Evolutionary conservation across 2,113 vertebrate genomes (phyloP), one percentile per base, ranked within the genome.

Genomic region (Choloepus hoffmanni): DNA sequence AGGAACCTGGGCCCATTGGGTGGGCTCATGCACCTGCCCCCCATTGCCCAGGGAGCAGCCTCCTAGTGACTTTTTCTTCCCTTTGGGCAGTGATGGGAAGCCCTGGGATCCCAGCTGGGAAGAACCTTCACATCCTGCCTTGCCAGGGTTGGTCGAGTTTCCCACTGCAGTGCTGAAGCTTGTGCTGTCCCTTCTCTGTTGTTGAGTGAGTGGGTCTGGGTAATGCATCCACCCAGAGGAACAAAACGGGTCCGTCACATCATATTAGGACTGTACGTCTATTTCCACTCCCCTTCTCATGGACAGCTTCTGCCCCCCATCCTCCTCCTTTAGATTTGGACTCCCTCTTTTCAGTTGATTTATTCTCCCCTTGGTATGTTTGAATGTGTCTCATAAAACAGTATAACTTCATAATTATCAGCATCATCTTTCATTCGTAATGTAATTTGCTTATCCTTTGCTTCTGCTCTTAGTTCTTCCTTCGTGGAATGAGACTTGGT

Each of bases 391-490:
- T 23, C 1, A 0, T 43, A 50, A 91, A 79, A 76, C 33, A 23
- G 16, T 15, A 16, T 19, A 30, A 40, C 33, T 94, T 94, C 15
- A 15, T 36, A 53, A 18, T 72, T 84, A 48, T 26, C 24, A 81
- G n/a, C 43, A 33, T 33, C 40, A 8, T 4, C 55, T 21, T 90
- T 68, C 26, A 2, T 82, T 86, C 58, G 79, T 81, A 63, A 28
- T 67, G 4, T 67, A 67, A 43, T 63, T 89, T 88, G 14, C 24
- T 48, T 58, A 19, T 94, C 72, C 45, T 82, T 77, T 23, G 5
- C 94, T 95, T 82, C 65, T 74, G 18, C 33, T 92, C 48, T n/a
- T 48, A 87, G 19, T 30, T 74, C 86, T 78, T 45, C 4, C 48
- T 87, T 62, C 15, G 30, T 40, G 58, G n/a, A 89, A 65, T 23